Evolutionary conservation across 37 sponge, comb jelly and placozoan genomes (phyloP).

Genomic region (Ianthella basta): DNA sequence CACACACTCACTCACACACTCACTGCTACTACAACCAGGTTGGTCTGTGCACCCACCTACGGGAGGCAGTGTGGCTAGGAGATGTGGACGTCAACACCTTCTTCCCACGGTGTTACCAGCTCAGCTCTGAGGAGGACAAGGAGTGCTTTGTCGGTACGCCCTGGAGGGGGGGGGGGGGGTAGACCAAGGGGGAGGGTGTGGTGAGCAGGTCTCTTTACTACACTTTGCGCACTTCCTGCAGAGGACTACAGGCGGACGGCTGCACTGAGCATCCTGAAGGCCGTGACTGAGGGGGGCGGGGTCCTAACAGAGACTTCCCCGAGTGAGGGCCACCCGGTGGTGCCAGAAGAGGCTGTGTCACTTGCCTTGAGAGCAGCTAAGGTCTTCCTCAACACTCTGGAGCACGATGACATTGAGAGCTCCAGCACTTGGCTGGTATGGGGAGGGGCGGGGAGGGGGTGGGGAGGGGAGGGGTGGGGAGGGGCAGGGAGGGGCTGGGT

Average conservation of each 20-base stretch:
- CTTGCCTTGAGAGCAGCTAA: slow-evolving; percentile 68
- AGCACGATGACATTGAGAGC: slow-evolving; percentile 84
- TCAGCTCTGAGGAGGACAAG: slow-evolving; percentile 78
- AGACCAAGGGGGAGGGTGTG: background rate
- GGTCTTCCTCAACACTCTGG: slow-evolving; percentile 42
- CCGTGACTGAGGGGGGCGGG: background rate
- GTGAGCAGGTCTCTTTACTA: background rate
- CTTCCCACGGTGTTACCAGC: slow-evolving; percentile 95
- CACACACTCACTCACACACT: slow-evolving; percentile 33
- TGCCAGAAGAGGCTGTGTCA: slow-evolving; percentile 44
- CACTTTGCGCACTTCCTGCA: slow-evolving; percentile 1
- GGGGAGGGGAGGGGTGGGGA: background rate
- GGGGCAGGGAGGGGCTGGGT: background rate
- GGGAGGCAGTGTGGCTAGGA: slow-evolving; percentile 77
- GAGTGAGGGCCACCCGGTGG: background rate
- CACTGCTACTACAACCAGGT: slow-evolving; percentile 47
- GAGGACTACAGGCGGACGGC: slow-evolving; percentile 83
- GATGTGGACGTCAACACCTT: slow-evolving; percentile 76
- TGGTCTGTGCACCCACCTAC: slow-evolving; percentile 80
- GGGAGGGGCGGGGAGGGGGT: background rate
- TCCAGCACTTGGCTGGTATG: slow-evolving; percentile 57
- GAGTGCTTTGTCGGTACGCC: slow-evolving; percentile 76
- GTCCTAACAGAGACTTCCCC: background rate
- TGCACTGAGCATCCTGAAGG: slow-evolving; percentile 72
- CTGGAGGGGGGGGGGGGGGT: background rate